These are phyloP conservation scores for Drosophila parvula DNA, from an alignment of 1,140 invertebrate species.

Conservation along the genomic window DNA sequence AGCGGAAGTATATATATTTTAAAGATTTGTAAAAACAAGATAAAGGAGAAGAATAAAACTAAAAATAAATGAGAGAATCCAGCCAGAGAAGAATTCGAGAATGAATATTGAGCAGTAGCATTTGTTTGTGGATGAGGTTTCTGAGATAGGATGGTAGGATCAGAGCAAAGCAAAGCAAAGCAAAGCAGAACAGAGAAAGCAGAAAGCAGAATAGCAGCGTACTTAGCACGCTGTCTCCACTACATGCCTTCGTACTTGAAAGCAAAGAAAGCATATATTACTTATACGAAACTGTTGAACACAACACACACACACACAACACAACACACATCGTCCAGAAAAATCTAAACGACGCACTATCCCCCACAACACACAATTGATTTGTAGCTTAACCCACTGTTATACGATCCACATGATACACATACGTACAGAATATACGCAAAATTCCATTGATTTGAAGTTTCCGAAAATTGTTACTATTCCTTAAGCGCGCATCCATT, in stretches of 20 bases:
- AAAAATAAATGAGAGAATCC: slow-evolving; percentile 14
- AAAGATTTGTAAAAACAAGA: slow-evolving; percentile 67
- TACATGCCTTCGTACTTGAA: slow-evolving; percentile 26
- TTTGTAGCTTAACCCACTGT: slow-evolving; percentile 24
- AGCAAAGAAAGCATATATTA: slow-evolving; percentile 46
- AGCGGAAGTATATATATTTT: slow-evolving; percentile 69
- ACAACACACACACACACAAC: slow-evolving; percentile 23
- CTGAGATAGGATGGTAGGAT: background rate
- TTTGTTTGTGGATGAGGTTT: slow-evolving; percentile 14
- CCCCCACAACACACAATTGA: slow-evolving; percentile 16
- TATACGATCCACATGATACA: slow-evolving; percentile 16
- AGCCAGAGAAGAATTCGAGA: slow-evolving; percentile 13
- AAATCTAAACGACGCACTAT: slow-evolving; percentile 1
- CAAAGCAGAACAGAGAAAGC: background rate
- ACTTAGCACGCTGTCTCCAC: slow-evolving; percentile 42
- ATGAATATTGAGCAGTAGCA: slow-evolving; percentile 10
- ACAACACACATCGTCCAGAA: slow-evolving; percentile 14
- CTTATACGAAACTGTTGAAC: slow-evolving; percentile 70
- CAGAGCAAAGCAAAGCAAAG: background rate
- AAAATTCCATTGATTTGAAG: slow-evolving; percentile 34
- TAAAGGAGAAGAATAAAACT: slow-evolving; percentile 15
- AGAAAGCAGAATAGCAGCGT: slow-evolving; percentile 22
- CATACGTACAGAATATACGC: slow-evolving; percentile 1
- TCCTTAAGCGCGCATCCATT: slow-evolving; percentile 19
- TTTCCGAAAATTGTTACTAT: slow-evolving; percentile 9